These are phyloP conservation scores for Erythrocebus patas DNA, from an alignment of 2,113 vertebrate species.

Conservation along the genomic window DNA sequence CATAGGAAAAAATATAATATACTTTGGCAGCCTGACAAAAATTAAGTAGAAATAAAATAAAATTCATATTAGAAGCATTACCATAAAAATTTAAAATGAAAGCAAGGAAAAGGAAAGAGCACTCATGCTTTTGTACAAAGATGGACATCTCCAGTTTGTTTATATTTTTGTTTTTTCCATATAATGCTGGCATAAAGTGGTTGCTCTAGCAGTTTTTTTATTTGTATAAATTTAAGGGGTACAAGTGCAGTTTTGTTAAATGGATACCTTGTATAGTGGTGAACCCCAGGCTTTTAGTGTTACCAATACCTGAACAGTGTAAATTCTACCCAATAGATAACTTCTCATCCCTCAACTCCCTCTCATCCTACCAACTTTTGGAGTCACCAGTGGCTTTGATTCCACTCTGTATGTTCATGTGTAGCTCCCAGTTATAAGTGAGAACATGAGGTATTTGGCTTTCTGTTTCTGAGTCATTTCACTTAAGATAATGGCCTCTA, in stretches of 20 bases:
- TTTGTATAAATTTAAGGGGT: neutral
- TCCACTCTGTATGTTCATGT: neutral
- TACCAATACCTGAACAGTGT: neutral
- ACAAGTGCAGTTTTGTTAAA: neutral
- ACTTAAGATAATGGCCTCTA: neutral
- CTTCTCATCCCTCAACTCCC: neutral
- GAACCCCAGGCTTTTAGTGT: neutral
- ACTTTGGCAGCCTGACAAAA: neutral
- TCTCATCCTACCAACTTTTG: neutral
- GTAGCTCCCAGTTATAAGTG: neutral
- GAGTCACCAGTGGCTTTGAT: neutral
- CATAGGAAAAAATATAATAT: neutral
- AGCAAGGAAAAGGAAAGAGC: neutral
- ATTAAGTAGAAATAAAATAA: slow-evolving; percentile 14
- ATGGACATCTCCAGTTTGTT: neutral
- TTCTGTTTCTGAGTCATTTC: neutral
- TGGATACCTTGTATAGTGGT: neutral
- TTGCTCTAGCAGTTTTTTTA: neutral
- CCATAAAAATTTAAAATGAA: slow-evolving; percentile 28
- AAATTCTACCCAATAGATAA: neutral
- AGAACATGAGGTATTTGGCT: neutral
- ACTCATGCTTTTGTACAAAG: neutral
- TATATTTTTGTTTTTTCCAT: neutral
- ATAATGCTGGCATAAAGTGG: neutral
- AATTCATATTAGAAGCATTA: slow-evolving; percentile 28